phyloP scores from a whole-genome alignment of 2,113 vertebrate species.

The Syrmaticus mikado region DNA sequence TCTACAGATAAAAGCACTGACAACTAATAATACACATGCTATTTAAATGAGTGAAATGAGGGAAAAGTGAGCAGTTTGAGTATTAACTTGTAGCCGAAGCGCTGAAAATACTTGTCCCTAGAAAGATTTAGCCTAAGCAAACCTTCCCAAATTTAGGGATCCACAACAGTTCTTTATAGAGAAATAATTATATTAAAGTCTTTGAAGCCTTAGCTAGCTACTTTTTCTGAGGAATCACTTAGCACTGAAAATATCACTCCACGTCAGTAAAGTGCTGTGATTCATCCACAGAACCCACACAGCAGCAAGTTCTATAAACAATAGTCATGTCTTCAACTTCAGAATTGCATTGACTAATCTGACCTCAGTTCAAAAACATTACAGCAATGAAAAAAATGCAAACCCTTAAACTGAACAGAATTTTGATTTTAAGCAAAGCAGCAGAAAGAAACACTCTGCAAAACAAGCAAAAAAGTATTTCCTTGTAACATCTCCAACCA shows the following conservation, averaged over 20 bases:
- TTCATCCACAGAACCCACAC: neutral
- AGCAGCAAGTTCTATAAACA: neutral
- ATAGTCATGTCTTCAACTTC: neutral
- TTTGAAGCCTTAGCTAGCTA: neutral
- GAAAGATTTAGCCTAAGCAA: neutral
- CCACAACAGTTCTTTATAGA: neutral
- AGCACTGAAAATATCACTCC: neutral
- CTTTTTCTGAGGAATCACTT: neutral
- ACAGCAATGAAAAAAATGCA: neutral
- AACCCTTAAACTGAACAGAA: neutral
- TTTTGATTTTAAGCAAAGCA: neutral
- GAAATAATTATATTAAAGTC: neutral
- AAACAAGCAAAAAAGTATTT: neutral
- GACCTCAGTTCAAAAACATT: neutral
- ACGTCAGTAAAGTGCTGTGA: neutral
- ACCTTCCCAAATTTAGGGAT: neutral
- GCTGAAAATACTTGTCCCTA: neutral
- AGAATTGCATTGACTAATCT: neutral
- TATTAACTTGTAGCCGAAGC: neutral
- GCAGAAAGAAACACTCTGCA: neutral
- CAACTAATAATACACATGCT: neutral
- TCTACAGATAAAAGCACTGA: neutral
- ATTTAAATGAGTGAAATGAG: neutral
- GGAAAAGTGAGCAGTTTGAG: neutral
- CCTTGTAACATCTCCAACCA: neutral